Base-by-base conservation (phyloP, 2,888 invertebrate genomes). In the Thereva unica region DNA sequence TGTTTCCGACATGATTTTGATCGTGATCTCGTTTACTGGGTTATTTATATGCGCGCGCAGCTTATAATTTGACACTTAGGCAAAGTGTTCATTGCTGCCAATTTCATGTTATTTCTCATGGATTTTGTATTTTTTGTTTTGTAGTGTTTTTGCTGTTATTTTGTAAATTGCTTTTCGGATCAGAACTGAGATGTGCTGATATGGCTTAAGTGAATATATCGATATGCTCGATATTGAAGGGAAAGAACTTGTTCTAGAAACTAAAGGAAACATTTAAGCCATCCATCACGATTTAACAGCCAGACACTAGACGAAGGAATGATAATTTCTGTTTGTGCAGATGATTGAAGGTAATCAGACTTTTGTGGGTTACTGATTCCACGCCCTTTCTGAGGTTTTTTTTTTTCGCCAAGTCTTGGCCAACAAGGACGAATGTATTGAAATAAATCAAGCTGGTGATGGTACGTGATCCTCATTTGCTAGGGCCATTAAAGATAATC, bases 21-120 rank as follows among this genome's bases (percentile, higher is more conserved):
- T 67, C 63, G 67, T 67, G 63, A 67, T 67, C 63, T 63, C 44
- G 56, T 67, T 67, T 67, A 56, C 67, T 67, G 42, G 67, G 67
- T 67, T 67, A 67, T 67, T 67, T 61, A 67, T 50, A 42, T 66
- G 47, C 49, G 59, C 53, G 66, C 47, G 23, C 44, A 55, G n/a
- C 49, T 56, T 56, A 65, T 55, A 56, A 65, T 56, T 56, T 55
- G 41, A 56, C 50, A 61, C 54, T 50, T 50, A 54, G 38, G 47
- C 40, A 56, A 9, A 50, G 50, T 12, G 49, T 23, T 34, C n/a
- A 5, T n/a, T 40, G 4, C n/a, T 40, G 12, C 38, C 41, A 50
- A 49, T 61, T 45, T 61, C 23, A 23, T 23, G 23, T 23, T 41
- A 40, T 40, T 50, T 7, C 40, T 41, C 8, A 5, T 6, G 41